Conservation (phyloP, 2,797 vertebrate species). For the Chromis chromis region DNA sequence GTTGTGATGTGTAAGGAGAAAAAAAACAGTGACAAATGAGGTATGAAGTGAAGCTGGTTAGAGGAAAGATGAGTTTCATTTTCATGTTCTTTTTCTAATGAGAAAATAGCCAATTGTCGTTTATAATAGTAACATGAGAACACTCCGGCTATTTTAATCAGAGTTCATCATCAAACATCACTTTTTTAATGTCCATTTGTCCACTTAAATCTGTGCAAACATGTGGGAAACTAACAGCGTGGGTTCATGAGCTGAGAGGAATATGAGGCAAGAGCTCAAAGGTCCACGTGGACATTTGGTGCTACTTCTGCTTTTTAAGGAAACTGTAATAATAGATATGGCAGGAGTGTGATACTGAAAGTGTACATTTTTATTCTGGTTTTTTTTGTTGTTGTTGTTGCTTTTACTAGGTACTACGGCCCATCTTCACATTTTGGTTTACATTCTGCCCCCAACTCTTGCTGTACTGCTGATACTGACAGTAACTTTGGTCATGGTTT, state of each 20-base stretch:
- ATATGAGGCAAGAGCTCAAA: background rate
- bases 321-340: background rate
- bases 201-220: no score
- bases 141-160: no score
- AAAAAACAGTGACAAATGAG: no score
- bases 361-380: background rate
- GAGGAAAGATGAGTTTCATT: no score
- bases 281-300: background rate
- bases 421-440: background rate
- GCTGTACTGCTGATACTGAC: conserved; percentile 8
- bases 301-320: background rate
- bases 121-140: no score
- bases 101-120: no score
- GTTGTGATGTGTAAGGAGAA: no score
- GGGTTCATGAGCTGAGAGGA: background rate
- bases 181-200: no score
- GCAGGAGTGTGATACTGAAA: background rate
- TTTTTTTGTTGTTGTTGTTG: background rate
- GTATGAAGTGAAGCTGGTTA: no score
- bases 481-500: background rate
- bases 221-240: no score
- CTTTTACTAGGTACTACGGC: background rate
- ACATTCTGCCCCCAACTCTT: background rate
- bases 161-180: no score
- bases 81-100: no score